Evolutionary conservation across 2,888 invertebrate species (phyloP), one percentile per base, ranked within the genome.

Genomic region (Meghimatium bilineatum): DNA sequence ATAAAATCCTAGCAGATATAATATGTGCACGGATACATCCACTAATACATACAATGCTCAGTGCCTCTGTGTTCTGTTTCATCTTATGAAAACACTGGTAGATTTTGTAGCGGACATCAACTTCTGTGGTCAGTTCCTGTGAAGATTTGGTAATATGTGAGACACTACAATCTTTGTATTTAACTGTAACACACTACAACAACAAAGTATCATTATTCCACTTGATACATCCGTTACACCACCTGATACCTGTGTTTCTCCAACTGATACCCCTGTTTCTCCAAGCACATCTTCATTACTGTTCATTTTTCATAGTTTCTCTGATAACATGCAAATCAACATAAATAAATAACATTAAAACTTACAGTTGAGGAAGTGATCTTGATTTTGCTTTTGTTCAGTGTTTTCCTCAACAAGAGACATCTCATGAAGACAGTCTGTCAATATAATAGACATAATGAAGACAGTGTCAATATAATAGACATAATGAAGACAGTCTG

Each of bases 31-130:
- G 34, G 32, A 71, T 36, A 71, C 23, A 36, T 8, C 23, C 17
- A 71, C 1, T 29, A 10, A 29, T 34, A 88, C 92, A 88, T 89
- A 94, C 94, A 85, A 94, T 93, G 67, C 92, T 91, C 80, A 95
- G 93, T 0, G 95, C 97, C 92, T 96, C 95, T 86, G 95, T 94
- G 52, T 94, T 94, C 88, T 96, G 95, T 85, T 96, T 96, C 87
- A 96, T 93, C 87, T 96, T 95, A 0, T 95, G 93, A 88, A 96
- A 95, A 91, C 97, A 97, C 60, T 95, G 93, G 90, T 96, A 95
- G 75, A 96, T 95, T 89, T 96, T 95, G 91, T 95, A 97, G 89
- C 96, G 96, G 29, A 96, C 95, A 87, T 97, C 96, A 86, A 93
- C 92, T 84, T 94, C 94, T 76, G 93, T 89, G 23, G 92, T 91